phyloP scores from a whole-genome alignment of 1,140 invertebrate species.

The Habropoda laboriosa region DNA sequence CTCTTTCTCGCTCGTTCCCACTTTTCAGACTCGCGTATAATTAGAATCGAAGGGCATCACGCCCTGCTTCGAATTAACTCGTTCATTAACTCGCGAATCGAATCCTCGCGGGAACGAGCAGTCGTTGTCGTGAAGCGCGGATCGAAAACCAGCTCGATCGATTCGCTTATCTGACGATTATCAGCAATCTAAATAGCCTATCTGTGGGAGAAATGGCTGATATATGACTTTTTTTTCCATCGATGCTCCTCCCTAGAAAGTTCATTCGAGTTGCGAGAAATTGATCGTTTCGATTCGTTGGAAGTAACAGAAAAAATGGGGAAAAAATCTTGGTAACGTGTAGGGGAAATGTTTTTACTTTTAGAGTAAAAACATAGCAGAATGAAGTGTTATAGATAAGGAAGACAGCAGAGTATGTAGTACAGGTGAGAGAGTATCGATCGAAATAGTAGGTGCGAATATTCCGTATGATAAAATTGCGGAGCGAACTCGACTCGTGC shows the following conservation, averaged over 20 bases:
- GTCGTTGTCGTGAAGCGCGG: neutral
- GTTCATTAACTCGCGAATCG: neutral
- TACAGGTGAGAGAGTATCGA: too few relatives aligned
- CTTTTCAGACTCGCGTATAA: neutral
- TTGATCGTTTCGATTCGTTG: neutral
- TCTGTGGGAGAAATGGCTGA: neutral
- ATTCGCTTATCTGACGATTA: constrained; percentile 5
- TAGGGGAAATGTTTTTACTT: neutral
- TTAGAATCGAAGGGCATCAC: constrained; percentile 18
- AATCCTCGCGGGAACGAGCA: neutral
- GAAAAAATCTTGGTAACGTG: neutral
- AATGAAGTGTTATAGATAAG: neutral
- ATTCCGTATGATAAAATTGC: neutral
- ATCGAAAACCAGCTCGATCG: constrained; percentile 12
- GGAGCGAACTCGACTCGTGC: neutral
- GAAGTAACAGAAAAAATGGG: neutral
- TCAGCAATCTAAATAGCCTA: constrained; percentile 7
- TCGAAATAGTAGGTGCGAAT: neutral
- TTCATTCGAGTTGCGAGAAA: neutral
- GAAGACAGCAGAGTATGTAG: too few relatives aligned
- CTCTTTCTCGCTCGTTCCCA: too few relatives aligned
- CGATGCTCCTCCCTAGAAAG: neutral
- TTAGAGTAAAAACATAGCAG: too few relatives aligned
- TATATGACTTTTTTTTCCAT: neutral
- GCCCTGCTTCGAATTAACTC: constrained; percentile 1